These are phyloP conservation scores for Hydrolagus colliei DNA, from an alignment of 2,797 vertebrate species.

Conservation along the genomic window DNA sequence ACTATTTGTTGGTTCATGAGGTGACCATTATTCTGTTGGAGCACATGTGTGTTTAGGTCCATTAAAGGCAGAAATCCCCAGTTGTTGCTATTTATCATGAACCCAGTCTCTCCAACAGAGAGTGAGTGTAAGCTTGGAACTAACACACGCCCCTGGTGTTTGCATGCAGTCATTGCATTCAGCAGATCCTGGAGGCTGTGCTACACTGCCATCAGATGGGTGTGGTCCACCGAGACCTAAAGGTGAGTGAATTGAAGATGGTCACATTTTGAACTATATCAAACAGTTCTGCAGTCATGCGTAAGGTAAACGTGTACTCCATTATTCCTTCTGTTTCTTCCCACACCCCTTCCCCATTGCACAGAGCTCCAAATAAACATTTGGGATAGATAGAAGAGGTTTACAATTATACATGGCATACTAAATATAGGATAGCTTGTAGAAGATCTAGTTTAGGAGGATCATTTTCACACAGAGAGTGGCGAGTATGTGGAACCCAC, in stretches of 20 bases:
- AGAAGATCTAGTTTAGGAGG: no score
- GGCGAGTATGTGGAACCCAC: no score
- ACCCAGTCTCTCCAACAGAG: constrained; percentile 62
- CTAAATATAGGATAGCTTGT: no score
- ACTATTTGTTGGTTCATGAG: constrained; percentile 35
- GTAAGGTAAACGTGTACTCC: neutral
- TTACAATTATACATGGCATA: no score
- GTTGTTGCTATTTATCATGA: constrained; percentile 41
- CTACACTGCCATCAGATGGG: constrained; percentile 98
- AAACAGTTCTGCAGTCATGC: constrained; percentile 32
- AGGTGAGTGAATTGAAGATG: constrained; percentile 73
- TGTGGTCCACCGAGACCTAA: constrained; percentile 92
- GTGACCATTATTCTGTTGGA: constrained; percentile 39
- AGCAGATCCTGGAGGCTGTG: constrained; percentile 97
- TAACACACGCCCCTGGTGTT: constrained; percentile 87
- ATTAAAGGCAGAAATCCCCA: constrained; percentile 37
- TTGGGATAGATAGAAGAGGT: no score
- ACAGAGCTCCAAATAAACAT: no score
- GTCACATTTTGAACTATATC: constrained; percentile 25
- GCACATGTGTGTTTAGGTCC: constrained; percentile 36
- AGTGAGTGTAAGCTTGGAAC: constrained; percentile 72
- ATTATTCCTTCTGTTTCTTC: no score
- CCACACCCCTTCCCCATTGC: no score
- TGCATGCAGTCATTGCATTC: constrained; percentile 98
- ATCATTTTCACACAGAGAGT: no score